Base-by-base conservation (phyloP, 2,797 vertebrate species). In the Gymnodraco acuticeps region DNA sequence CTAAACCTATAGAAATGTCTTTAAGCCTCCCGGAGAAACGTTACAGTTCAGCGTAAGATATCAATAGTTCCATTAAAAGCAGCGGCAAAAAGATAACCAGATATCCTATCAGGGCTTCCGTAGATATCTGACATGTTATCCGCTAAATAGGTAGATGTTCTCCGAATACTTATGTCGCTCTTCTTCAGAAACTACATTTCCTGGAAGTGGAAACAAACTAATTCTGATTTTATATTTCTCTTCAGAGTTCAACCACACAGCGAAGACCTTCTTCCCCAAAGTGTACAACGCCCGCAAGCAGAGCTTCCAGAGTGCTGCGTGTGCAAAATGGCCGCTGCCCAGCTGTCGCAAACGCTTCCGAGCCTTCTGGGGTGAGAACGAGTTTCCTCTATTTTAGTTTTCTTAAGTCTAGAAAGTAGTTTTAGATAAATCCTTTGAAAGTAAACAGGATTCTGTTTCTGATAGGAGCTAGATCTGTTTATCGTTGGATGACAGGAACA, bases 281-380 rank as follows among this genome's bases (percentile, higher is more conserved):
- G 80, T 88, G 43, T 93, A 92, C 75, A 4, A 20, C 1, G 41
- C 61, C n/a, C 89, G 94, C 52, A 88, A 91, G 64, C 80, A 90
- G 72, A 87, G 56, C 79, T 95, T 94, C 84, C 82, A 89, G 75
- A 90, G 76, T 11, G 83, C 88, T 11, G 75, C 65, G 1, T 93
- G 87, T 77, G 88, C 89, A 2, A 93, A 91, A 47, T 95, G 92
- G 92, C 93, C 94, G 10, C 90, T 95, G 63, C 94, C 95, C 77
- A 88, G 75, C 73, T 83, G 82, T n/a, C 75, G 47, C 4, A 92
- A 87, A 51, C 69, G 73, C 46, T 87, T 89, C 51, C 80, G 27
- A 6, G 64, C 83, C 41, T 88, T 94, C 55, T 89, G 90, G 90
- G 92, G 93, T 95, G 63, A 89, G 88, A 75, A 27, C 33, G 6